Evolutionary conservation across 2,888 invertebrate species (phyloP), one percentile per base, ranked within the genome.

Genomic region (Pristionchus maxplancki): DNA sequence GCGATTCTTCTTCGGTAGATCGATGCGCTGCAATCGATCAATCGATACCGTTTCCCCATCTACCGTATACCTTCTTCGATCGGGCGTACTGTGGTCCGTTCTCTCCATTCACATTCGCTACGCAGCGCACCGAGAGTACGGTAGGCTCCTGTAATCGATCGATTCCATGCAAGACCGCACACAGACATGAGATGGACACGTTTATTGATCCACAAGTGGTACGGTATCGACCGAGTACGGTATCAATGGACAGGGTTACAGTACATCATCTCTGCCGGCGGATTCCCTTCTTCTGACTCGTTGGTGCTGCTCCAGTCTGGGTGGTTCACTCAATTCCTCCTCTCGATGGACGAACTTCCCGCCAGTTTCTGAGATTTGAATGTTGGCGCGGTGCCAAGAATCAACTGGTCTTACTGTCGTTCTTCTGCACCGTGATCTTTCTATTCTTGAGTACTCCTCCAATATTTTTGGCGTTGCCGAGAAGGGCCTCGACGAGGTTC

Each of bases 21-120:
- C 34, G 1, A 44, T 34, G 34, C 82, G 53, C 82, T 83, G 31
- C 15, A 53, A 83, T 28, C 13, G 44, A 44, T 44, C 44, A 44
- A 44, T 44, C 11, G 44, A 44, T 44, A 44, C 6, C 44, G 8
- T 44, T 9, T 11, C 44, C 24, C 34, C 44, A 40, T 28, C 78
- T 78, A 78, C 78, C 44, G 78, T 83, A 83, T 83, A 83, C 82
- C 53, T 83, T 83, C 53, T 53, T 83, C 44, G 53, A 44, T 34
- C 53, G 50, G 8, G 31, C 28, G 53, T 34, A 83, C 37, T 20
- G 37, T 31, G 50, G 82, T 24, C 50, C 53, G 13, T 50, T 83
- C 34, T 53, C 53, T 20, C 82, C 53, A 3, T 53, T 53, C 11
- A 4, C 53, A 53, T 50, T 83, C 31, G 82, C 82, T 9, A 44